A percentile compares a stretch with the other conserved stretches of the same genome.
Conservation (phyloP, 2,113 vertebrate genomes). For the Leptosomus discolor region DNA sequence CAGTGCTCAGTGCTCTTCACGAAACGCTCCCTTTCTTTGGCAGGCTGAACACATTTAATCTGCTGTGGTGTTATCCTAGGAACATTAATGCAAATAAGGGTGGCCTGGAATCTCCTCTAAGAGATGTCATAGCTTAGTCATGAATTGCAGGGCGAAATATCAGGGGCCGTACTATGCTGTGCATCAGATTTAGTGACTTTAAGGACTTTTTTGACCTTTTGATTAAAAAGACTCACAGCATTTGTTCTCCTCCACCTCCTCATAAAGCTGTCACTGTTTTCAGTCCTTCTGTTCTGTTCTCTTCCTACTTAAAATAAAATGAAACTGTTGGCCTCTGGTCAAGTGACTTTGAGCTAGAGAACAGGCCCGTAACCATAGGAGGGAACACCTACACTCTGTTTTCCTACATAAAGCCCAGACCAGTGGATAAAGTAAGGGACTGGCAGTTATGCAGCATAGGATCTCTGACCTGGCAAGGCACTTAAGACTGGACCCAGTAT, state of each 20-base stretch:
- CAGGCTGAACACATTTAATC: neutral
- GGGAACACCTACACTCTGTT: neutral
- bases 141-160: neutral
- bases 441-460: neutral
- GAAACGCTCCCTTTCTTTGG: neutral
- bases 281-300: neutral
- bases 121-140: neutral
- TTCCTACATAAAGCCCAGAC: neutral
- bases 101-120: neutral
- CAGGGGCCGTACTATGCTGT: neutral
- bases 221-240: constrained; percentile 7
- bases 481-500: neutral
- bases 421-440: neutral
- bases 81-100: neutral
- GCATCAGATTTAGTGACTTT: neutral
- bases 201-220: constrained; percentile 26
- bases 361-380: neutral
- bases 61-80: neutral
- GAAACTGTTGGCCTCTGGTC: neutral
- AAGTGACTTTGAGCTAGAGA: neutral
- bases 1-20: neutral
- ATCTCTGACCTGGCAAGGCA: neutral
- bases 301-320: constrained; percentile 15
- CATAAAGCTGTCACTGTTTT: constrained; percentile 37
- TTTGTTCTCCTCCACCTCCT: constrained; percentile 33